Conservation (phyloP, 1,140 invertebrate species). For the Lordiphosa clarofinis region DNA sequence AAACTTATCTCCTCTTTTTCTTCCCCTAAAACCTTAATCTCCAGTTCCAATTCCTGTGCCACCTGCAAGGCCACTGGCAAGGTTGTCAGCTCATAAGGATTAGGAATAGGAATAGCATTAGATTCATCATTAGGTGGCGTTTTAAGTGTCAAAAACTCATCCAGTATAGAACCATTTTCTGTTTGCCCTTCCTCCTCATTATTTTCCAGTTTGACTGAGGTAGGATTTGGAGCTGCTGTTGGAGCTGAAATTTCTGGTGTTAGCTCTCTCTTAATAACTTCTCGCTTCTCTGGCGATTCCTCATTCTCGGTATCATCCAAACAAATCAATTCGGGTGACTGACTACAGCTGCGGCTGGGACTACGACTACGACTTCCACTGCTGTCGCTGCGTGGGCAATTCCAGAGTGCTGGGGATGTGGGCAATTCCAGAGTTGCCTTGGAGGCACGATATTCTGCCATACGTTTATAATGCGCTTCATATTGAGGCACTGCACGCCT, state of each 20-base stretch:
- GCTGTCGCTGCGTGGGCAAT: too few species aligned
- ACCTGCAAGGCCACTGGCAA: slow-evolving; percentile 10
- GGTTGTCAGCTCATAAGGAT: slow-evolving; percentile 10
- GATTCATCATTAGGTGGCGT: not conserved
- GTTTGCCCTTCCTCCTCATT: not conserved
- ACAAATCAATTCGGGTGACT: slow-evolving; percentile 54
- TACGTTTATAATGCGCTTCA: not conserved
- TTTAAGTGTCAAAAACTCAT: slow-evolving; percentile 53
- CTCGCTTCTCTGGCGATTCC: slow-evolving; percentile 54
- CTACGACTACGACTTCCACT: slow-evolving; percentile 10
- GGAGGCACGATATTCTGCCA: too few species aligned
- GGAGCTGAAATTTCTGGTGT: slow-evolving; percentile 7
- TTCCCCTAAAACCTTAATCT: not conserved
- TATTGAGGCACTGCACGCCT: not conserved
- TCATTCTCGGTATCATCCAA: slow-evolving; percentile 65
- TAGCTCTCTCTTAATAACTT: not conserved
- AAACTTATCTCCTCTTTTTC: slow-evolving; percentile 13
- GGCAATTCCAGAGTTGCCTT: too few species aligned
- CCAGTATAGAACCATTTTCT: slow-evolving; percentile 46
- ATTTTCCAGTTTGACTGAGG: slow-evolving; percentile 12
- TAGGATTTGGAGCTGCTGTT: not conserved
- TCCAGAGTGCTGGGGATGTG: too few species aligned
- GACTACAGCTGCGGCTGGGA: slow-evolving; percentile 21
- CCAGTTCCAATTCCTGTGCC: not conserved
- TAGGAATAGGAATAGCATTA: not conserved